Evolutionary conservation across 2,113 vertebrate genomes (phyloP).

Genomic region (Petrocephalus microphthalmus): DNA sequence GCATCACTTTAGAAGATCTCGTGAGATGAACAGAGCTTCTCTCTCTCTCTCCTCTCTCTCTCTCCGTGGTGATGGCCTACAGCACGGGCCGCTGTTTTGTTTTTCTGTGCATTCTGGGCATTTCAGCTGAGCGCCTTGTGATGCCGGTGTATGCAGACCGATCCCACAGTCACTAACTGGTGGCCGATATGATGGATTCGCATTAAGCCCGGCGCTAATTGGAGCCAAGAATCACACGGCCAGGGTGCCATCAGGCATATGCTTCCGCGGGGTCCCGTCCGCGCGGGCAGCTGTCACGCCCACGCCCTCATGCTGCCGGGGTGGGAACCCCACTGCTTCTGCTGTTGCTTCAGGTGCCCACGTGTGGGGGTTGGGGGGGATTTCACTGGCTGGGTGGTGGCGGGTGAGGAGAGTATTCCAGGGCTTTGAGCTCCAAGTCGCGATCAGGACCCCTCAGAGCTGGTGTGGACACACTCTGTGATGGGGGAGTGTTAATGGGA

Average conservation of each 20-base stretch:
- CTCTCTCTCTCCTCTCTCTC: too few species aligned
- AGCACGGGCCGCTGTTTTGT: neutral
- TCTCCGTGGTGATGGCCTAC: neutral
- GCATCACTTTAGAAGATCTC: conserved; percentile 5
- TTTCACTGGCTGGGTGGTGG: neutral
- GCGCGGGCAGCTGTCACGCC: neutral
- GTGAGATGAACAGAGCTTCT: neutral
- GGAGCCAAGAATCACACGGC: conserved; percentile 11
- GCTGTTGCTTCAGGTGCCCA: conserved; percentile 17
- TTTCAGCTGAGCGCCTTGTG: neutral
- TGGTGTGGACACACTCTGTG: conserved; percentile 35
- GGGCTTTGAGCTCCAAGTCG: conserved; percentile 18
- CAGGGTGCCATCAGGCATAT: neutral
- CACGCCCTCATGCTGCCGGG: neutral
- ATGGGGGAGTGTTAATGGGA: conserved; percentile 50
- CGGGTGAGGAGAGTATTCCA: conserved; percentile 25
- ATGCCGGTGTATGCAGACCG: neutral
- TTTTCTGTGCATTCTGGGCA: neutral
- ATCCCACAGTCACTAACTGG: neutral
- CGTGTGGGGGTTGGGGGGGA: neutral
- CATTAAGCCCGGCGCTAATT: neutral
- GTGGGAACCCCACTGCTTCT: neutral
- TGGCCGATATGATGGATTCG: neutral
- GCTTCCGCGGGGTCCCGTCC: neutral
- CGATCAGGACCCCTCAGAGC: conserved; percentile 9